These are phyloP conservation scores for Eupsittula cactorum DNA, from an alignment of 2,113 vertebrate genomes.

Conservation along the genomic window DNA sequence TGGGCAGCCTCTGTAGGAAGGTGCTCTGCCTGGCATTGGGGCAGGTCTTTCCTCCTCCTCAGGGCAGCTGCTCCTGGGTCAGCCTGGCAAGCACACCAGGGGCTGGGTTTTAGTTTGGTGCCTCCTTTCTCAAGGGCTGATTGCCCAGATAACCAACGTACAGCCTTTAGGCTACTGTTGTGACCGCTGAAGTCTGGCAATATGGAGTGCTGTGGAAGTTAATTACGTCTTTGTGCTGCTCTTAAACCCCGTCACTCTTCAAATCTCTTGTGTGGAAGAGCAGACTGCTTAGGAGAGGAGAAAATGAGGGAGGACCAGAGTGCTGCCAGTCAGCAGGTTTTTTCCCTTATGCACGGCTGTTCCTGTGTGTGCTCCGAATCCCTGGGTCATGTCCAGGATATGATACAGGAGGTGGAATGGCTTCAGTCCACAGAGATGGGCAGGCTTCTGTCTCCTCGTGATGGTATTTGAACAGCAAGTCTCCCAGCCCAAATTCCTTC, in stretches of 20 bases:
- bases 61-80: not conserved
- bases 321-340: not conserved
- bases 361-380: not conserved
- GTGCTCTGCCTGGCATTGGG: not conserved
- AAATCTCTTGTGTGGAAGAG: not conserved
- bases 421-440: not conserved
- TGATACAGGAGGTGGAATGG: not conserved
- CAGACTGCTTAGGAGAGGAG: conserved; percentile 14
- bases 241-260: not conserved
- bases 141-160: accelerated
- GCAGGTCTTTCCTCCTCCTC: not conserved
- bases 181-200: not conserved
- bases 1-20: not conserved
- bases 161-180: not conserved
- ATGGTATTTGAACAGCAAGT: not conserved
- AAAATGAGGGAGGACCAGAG: not conserved
- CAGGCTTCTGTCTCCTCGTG: not conserved
- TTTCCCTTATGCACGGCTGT: not conserved
- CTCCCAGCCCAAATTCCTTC: not conserved
- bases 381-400: not conserved
- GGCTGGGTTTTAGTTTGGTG: not conserved
- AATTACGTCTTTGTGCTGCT: not conserved
- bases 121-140: not conserved
- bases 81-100: not conserved
- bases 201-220: not conserved